phyloP scores from a whole-genome alignment of 2,113 vertebrate species.

The Globicephala melas region DNA sequence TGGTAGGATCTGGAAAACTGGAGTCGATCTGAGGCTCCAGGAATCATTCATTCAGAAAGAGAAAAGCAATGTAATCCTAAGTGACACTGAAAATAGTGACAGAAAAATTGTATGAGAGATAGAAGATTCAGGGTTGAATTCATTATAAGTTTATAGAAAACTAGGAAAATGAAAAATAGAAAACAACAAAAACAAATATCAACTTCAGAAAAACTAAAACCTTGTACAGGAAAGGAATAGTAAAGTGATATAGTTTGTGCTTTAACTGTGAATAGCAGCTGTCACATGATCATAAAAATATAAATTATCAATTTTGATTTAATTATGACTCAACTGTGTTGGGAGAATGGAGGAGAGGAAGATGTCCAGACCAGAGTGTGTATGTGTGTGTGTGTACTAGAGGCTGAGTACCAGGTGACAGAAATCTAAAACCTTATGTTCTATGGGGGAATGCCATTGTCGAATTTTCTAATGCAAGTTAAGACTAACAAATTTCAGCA shows the following conservation, averaged over 20 bases:
- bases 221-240: neutral
- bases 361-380: neutral
- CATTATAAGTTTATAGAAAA: neutral
- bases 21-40: neutral
- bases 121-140: neutral
- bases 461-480: neutral
- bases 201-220: neutral
- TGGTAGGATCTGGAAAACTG: neutral
- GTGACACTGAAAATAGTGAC: neutral
- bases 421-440: neutral
- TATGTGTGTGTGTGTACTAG: neutral
- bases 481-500: neutral
- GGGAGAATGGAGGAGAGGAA: neutral
- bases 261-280: neutral
- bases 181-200: neutral
- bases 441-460: neutral
- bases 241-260: neutral
- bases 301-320: neutral
- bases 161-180: neutral
- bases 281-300: neutral
- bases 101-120: neutral
- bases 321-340: neutral
- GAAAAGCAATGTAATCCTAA: neutral
- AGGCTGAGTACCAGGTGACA: neutral
- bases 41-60: neutral